A percentile compares a stretch with the other conserved stretches of the same genome.
Evolutionary conservation across 1,140 invertebrate genomes (phyloP).

Genomic region (Carposina sasakii): DNA sequence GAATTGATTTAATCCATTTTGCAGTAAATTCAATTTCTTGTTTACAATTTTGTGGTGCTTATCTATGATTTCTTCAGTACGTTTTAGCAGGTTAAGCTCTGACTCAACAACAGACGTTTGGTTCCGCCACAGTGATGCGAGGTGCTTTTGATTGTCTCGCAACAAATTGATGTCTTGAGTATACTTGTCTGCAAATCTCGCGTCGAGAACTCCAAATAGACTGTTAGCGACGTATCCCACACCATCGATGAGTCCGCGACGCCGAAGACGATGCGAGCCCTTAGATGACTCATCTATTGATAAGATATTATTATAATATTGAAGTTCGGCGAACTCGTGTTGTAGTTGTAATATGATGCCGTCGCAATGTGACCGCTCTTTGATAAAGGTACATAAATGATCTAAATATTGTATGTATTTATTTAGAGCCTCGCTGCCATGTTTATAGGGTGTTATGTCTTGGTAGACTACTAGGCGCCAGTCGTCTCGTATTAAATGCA

Average conservation of each 20-base stretch:
- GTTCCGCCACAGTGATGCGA: slow-evolving; percentile 11
- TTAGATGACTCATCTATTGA: too few relatives aligned
- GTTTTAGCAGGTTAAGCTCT: slow-evolving; percentile 12
- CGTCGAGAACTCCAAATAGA: slow-evolving; percentile 16
- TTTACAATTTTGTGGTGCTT: slow-evolving; percentile 14
- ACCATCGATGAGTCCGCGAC: slow-evolving; percentile 22
- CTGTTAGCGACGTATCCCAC: slow-evolving; percentile 21
- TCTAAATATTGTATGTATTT: slow-evolving; percentile 6
- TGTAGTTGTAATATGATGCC: slow-evolving; percentile 15
- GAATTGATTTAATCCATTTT: background rate
- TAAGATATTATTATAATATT: slow-evolving; percentile 24
- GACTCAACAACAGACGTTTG: slow-evolving; percentile 9
- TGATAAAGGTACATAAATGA: background rate
- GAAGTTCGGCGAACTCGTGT: slow-evolving; percentile 18
- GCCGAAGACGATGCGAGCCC: slow-evolving; percentile 12
- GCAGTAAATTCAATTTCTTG: slow-evolving; percentile 1
- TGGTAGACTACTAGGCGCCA: slow-evolving; percentile 28
- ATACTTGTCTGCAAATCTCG: slow-evolving; percentile 13
- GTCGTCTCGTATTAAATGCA: slow-evolving; percentile 23
- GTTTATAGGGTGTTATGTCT: slow-evolving; percentile 23
- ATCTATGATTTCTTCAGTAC: slow-evolving; percentile 10
- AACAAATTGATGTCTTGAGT: slow-evolving; percentile 8
- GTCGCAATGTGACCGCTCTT: slow-evolving; percentile 1
- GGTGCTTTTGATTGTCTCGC: slow-evolving; percentile 12
- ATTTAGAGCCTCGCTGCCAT: slow-evolving; percentile 5